A percentile compares a stretch with the other conserved stretches of the same genome.
Conservation (phyloP, 2,113 vertebrate genomes). For the Lethenteron camtschaticum region DNA sequence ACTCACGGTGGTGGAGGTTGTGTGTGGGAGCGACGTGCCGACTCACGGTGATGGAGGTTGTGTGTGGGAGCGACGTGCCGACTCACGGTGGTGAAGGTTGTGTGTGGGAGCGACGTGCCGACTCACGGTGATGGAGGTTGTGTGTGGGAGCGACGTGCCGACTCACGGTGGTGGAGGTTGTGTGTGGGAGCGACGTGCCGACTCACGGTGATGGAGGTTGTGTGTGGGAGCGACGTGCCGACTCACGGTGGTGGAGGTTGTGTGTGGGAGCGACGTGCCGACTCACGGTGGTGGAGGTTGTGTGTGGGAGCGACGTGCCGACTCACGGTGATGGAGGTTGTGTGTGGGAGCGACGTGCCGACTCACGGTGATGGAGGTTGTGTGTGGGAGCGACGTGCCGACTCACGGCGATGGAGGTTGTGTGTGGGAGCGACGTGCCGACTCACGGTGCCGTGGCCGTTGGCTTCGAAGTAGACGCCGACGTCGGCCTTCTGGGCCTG, state of each 20-base stretch:
- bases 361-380: conserved; percentile 37
- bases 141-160: too few relatives aligned
- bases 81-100: conserved; percentile 38
- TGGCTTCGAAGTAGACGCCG: conserved; percentile 90
- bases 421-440: background rate
- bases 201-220: conserved; percentile 38
- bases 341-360: too few relatives aligned
- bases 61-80: too few relatives aligned
- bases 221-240: background rate
- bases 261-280: background rate
- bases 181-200: background rate
- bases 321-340: conserved; percentile 38
- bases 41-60: conserved; percentile 38
- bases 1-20: conserved; percentile 38
- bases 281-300: conserved; percentile 38
- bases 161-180: conserved; percentile 37
- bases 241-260: conserved; percentile 38
- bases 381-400: too few relatives aligned
- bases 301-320: too few relatives aligned
- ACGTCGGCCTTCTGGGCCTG: conserved; percentile 71
- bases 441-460: conserved; percentile 87
- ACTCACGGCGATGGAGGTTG: conserved; percentile 38
- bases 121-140: conserved; percentile 38
- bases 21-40: too few relatives aligned
- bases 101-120: background rate